These are phyloP conservation scores for Saccostrea echinata DNA, from an alignment of 1,140 invertebrate genomes.

Conservation along the genomic window DNA sequence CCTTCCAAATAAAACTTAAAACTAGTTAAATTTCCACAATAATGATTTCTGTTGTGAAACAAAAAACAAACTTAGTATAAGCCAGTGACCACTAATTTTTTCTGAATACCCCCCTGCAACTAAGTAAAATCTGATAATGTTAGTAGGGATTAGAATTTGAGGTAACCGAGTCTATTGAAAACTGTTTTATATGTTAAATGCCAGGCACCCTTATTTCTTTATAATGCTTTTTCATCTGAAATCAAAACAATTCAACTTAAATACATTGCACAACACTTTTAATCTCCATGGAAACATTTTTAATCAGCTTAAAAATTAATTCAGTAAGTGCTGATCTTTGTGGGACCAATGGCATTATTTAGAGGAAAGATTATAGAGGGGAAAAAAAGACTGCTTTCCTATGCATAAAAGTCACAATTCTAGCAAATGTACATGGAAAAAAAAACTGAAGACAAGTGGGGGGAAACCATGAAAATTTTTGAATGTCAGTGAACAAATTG, in stretches of 20 bases:
- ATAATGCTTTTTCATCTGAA: slow-evolving; percentile 23
- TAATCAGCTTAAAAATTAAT: slow-evolving; percentile 31
- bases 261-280: slow-evolving; percentile 35
- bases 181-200: neutral
- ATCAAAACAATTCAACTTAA: slow-evolving; percentile 25
- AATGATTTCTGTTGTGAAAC: neutral
- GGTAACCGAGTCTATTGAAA: neutral
- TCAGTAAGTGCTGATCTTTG: neutral
- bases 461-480: neutral
- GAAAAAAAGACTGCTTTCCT: neutral
- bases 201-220: neutral
- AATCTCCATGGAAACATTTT: slow-evolving; percentile 28
- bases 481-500: neutral
- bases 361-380: neutral
- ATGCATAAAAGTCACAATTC: neutral
- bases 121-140: slow-evolving; percentile 15
- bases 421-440: neutral
- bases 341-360: neutral
- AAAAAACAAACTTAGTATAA: slow-evolving; percentile 1
- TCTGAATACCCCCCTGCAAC: neutral
- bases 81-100: neutral
- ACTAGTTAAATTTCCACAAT: neutral
- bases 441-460: no score
- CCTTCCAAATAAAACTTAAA: neutral
- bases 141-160: neutral